Evolutionary conservation across 2,888 invertebrate species (phyloP).

Genomic region (Nymphalis c-album): DNA sequence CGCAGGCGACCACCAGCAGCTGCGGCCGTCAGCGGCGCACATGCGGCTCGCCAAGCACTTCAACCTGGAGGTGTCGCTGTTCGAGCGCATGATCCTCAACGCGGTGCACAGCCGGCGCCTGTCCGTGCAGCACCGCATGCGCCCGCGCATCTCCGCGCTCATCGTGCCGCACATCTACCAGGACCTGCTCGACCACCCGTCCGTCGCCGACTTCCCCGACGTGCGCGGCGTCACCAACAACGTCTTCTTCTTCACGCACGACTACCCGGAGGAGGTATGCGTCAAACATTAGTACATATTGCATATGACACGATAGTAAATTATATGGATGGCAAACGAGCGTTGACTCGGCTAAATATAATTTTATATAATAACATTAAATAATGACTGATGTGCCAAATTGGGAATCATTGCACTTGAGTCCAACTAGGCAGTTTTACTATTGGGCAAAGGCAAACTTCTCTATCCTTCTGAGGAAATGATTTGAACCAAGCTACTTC

Average conservation of each 20-base stretch:
- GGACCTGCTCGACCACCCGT: constrained; percentile 82
- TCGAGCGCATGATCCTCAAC: constrained; percentile 89
- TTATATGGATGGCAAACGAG: too few relatives aligned
- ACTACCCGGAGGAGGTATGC: constrained; percentile 76
- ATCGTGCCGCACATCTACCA: constrained; percentile 87
- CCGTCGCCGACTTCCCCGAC: constrained; percentile 80
- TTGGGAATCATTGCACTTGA: too few relatives aligned
- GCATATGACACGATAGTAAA: too few relatives aligned
- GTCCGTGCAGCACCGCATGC: constrained; percentile 89
- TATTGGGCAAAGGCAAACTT: too few relatives aligned
- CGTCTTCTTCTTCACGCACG: constrained; percentile 87
- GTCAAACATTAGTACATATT: too few relatives aligned
- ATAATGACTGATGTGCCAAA: too few relatives aligned
- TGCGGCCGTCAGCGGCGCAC: constrained; percentile 87
- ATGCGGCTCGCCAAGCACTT: constrained; percentile 84
- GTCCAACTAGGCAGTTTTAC: too few relatives aligned
- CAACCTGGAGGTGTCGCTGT: constrained; percentile 88
- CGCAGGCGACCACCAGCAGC: constrained; percentile 89
- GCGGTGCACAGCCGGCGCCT: constrained; percentile 83
- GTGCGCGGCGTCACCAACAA: constrained; percentile 83
- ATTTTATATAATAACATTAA: too few relatives aligned
- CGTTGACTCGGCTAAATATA: too few relatives aligned
- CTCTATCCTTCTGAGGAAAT: too few relatives aligned
- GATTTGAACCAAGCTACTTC: too few relatives aligned
- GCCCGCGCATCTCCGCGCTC: constrained; percentile 79